Percentiles rank a stretch among this genome's conserved stretches.
These are phyloP conservation scores for Zaprionus gabonicus DNA, from an alignment of 1,140 invertebrate genomes.

Conservation along the genomic window DNA sequence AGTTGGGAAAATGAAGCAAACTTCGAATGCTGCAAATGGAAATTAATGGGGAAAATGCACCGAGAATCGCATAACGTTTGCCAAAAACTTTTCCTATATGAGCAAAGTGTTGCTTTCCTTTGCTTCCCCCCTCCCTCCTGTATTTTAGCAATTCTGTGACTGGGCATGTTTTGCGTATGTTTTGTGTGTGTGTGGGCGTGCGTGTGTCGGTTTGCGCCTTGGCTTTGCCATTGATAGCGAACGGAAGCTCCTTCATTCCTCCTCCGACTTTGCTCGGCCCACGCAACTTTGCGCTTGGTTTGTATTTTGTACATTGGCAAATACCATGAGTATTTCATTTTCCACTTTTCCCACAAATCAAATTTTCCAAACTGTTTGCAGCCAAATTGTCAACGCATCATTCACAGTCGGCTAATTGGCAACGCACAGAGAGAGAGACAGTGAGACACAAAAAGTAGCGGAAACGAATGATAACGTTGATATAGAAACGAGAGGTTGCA, in stretches of 20 bases:
- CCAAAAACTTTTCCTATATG: conserved; percentile 23
- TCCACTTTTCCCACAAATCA: conserved; percentile 16
- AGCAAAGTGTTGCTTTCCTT: conserved; percentile 6
- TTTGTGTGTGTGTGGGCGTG: background rate
- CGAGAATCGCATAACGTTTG: background rate
- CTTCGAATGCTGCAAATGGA: conserved; percentile 4
- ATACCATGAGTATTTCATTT: conserved; percentile 12
- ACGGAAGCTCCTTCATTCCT: background rate
- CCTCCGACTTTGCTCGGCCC: background rate
- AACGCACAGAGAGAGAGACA: background rate
- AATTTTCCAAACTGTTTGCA: conserved; percentile 36
- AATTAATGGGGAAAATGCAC: conserved; percentile 20
- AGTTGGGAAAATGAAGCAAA: conserved; percentile 8
- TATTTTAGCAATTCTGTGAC: too few species aligned
- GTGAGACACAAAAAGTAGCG: background rate
- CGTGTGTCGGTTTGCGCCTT: conserved; percentile 18
- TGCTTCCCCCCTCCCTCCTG: too few species aligned
- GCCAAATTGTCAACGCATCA: conserved; percentile 25
- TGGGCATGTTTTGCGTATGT: background rate
- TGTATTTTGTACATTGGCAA: conserved; percentile 10
- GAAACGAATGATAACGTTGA: background rate
- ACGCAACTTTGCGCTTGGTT: conserved; percentile 16
- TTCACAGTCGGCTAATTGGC: conserved; percentile 27
- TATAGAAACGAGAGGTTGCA: background rate
- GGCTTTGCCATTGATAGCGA: conserved; percentile 38